These are phyloP conservation scores for Epsilonema sp. DNA, from an alignment of 2,888 invertebrate genomes.

Conservation along the genomic window DNA sequence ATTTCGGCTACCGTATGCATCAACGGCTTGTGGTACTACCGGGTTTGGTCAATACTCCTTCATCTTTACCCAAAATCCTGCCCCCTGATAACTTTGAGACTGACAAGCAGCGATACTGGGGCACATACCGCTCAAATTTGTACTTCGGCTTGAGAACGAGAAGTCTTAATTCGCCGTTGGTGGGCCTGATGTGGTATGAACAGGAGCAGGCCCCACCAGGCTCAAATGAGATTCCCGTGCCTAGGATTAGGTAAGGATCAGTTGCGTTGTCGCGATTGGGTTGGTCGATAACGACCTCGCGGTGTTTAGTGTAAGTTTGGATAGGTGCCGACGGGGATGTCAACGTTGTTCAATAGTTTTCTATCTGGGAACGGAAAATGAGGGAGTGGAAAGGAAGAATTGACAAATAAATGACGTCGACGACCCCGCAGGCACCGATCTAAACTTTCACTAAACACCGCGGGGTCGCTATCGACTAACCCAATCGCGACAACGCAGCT, in stretches of 20 bases:
- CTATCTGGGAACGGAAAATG: too few species aligned
- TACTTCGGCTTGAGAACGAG: slow-evolving; percentile 78
- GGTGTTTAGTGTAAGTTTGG: too few species aligned
- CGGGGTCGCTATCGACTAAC: too few species aligned
- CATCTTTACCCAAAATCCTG: slow-evolving; percentile 2
- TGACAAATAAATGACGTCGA: too few species aligned
- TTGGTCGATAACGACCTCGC: too few species aligned
- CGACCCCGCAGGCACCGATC: too few species aligned
- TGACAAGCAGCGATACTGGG: slow-evolving; percentile 63
- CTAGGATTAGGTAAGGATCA: slow-evolving; percentile 6
- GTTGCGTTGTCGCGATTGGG: too few species aligned
- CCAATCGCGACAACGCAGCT: too few species aligned
- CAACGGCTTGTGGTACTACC: slow-evolving; percentile 2
- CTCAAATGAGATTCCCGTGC: slow-evolving; percentile 7
- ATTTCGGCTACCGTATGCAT: slow-evolving; percentile 2
- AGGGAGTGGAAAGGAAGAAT: too few species aligned
- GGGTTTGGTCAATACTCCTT: slow-evolving; percentile 1
- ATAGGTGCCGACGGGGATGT: too few species aligned
- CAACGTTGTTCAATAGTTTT: too few species aligned
- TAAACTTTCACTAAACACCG: too few species aligned
- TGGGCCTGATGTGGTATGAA: slow-evolving; percentile 92
- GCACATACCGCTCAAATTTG: slow-evolving; percentile 63
- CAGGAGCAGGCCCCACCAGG: slow-evolving; percentile 31
- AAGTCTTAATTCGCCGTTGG: slow-evolving; percentile 63
- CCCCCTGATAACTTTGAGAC: background rate